Evolutionary conservation across 2,888 invertebrate species (phyloP).

Genomic region (Andrena bucephala): DNA sequence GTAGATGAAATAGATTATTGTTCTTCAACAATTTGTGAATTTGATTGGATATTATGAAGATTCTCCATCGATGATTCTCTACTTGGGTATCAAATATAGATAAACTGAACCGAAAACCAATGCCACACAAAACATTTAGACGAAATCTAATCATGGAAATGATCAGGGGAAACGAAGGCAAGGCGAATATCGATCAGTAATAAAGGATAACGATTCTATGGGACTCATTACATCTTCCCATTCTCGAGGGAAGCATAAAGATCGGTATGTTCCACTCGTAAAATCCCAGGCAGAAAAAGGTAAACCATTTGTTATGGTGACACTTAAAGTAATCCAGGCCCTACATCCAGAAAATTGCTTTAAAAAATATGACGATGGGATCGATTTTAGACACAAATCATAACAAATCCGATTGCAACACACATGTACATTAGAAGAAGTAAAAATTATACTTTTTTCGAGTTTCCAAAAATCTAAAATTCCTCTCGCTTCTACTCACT

Average conservation of each 20-base stretch:
- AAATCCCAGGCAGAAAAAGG: neutral
- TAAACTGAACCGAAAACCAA: neutral
- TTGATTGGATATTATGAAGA: too few relatives aligned
- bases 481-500: too few relatives aligned
- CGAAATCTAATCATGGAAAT: neutral
- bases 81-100: too few relatives aligned
- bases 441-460: too few relatives aligned
- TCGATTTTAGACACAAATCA: neutral
- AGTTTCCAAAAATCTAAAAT: too few relatives aligned
- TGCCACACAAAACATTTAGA: neutral
- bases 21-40: too few relatives aligned
- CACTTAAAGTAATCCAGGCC: neutral
- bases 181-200: neutral
- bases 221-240: neutral
- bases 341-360: neutral
- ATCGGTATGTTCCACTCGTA: neutral
- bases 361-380: neutral
- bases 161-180: neutral
- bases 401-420: too few relatives aligned
- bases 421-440: too few relatives aligned
- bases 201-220: neutral
- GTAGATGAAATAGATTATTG: too few relatives aligned
- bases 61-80: too few relatives aligned
- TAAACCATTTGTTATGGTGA: slow-evolving; percentile 1
- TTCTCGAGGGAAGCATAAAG: slow-evolving; percentile 5